Evolutionary conservation across 1,140 invertebrate genomes (phyloP).

Genomic region (Drosophila asahinai): DNA sequence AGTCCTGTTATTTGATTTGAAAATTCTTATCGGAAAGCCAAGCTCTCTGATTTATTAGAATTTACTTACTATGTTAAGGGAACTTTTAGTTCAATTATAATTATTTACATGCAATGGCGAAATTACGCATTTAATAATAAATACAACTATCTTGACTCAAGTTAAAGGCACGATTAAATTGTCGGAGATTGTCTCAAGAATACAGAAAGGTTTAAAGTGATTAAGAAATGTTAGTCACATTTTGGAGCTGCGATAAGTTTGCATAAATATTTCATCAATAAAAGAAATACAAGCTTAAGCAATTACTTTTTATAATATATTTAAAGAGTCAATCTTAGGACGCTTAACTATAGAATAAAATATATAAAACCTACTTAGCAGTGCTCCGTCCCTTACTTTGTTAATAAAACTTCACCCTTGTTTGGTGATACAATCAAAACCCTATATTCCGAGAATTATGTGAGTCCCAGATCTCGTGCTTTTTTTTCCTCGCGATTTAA

Average conservation of each 20-base stretch:
- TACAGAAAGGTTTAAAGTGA: neutral
- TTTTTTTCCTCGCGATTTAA: slow-evolving; percentile 5
- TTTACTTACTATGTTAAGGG: neutral
- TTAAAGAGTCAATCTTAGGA: neutral
- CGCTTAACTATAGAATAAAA: neutral
- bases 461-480: neutral
- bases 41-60: neutral
- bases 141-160: slow-evolving; percentile 11
- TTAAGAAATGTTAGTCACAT: neutral
- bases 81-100: neutral
- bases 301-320: neutral
- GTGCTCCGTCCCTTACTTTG: neutral
- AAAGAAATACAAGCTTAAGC: neutral
- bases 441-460: neutral
- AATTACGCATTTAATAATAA: slow-evolving; percentile 15
- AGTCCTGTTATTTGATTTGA: neutral
- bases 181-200: neutral
- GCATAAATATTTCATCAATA: neutral
- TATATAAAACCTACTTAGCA: neutral
- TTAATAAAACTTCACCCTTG: neutral
- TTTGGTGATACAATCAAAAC: neutral
- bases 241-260: neutral
- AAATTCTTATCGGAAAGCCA: slow-evolving; percentile 3
- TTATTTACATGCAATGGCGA: slow-evolving; percentile 1
- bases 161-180: neutral